These are phyloP conservation scores for Chaenogobius annularis DNA, from an alignment of 2,113 vertebrate species.

Conservation along the genomic window DNA sequence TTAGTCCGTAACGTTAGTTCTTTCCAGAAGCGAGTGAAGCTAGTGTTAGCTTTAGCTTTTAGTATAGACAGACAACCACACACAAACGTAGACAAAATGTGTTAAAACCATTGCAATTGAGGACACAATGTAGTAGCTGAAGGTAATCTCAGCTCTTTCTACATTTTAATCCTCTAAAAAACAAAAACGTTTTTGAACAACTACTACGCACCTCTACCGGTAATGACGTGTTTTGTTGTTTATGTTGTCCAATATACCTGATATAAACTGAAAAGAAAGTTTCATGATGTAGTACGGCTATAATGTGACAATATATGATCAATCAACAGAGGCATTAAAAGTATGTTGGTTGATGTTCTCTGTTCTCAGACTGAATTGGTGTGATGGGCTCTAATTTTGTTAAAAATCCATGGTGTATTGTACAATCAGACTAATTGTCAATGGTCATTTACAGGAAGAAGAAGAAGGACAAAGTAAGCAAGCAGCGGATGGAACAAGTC, in stretches of 20 bases:
- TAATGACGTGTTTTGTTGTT: too few species aligned
- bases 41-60: neutral
- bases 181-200: too few species aligned
- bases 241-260: too few species aligned
- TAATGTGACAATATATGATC: too few species aligned
- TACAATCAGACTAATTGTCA: neutral
- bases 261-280: too few species aligned
- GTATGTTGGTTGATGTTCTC: neutral
- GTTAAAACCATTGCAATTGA: neutral
- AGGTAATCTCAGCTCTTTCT: neutral
- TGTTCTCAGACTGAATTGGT: neutral
- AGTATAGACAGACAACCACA: neutral
- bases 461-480: conserved; percentile 88
- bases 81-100: neutral
- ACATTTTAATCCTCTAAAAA: too few species aligned
- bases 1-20: neutral
- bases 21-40: neutral
- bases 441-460: conserved; percentile 76
- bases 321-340: too few species aligned
- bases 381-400: neutral
- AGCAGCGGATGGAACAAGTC: conserved; percentile 82
- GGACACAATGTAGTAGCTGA: neutral
- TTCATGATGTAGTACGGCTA: too few species aligned
- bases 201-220: too few species aligned
- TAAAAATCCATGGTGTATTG: neutral